Base-by-base conservation (phyloP, 2,888 invertebrate genomes). In the Griposia aprilina region DNA sequence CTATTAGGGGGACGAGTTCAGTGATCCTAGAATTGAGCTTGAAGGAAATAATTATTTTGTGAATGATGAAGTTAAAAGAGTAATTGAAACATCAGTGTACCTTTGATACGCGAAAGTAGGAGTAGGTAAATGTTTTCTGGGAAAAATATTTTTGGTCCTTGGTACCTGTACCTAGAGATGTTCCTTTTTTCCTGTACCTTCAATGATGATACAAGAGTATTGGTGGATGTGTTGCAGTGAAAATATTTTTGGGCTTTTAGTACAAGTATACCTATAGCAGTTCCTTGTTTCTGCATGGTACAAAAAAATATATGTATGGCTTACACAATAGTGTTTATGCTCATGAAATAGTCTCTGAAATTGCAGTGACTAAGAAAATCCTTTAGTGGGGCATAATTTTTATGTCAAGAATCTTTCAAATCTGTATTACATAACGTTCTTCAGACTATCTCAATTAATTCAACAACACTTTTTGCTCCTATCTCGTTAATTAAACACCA, bases 401-500 rank as follows among this genome's bases (percentile, higher is more conserved):
- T 23, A 52, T 45, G 2, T n/a, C 13, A 55, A 41, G 13, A 26
- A 26, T 78, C 26, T 81, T 36, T 74, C 17, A 78, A 67, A 79
- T 17, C 65, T 30, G 6, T 36, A 52, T 65, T 52, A 75, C 57
- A 52, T 48, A 60, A 76, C 2, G 36, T 41, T 23, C 15, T 62
- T 15, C 17, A 52, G 41, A 63, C 57, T 45, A 55, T 65, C 55
- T 66, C 36, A 52, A 76, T 59, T 71, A 81, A 77, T 82, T 74
- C 52, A 48, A 52, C 11, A 68, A 66, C 1, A 62, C 30, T 73
- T 75, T 78, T 69, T 68, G 26, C 59, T 66, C 17, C 57, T 15
- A 50, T 70, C 75, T 80, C 13, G 79, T 76, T 80, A 84, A 86
- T 86, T 83, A 76, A 48, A 74, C 69, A 70, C 78, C 52, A 63